phyloP scores from a whole-genome alignment of 2,113 vertebrate genomes.

The Callionymus lyra region DNA sequence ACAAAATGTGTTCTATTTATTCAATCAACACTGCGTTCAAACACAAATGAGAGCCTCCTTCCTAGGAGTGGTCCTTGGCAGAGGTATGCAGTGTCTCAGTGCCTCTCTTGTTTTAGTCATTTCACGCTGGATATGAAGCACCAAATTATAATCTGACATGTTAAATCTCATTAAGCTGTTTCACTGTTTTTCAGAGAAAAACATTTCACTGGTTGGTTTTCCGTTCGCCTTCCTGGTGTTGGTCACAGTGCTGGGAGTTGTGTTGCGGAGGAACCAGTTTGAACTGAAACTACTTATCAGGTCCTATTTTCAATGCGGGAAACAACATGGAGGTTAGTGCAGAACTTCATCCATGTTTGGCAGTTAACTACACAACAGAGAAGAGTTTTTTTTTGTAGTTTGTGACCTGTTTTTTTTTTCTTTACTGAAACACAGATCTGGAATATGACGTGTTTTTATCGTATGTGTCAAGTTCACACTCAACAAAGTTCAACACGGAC shows the following conservation, averaged over 20 bases:
- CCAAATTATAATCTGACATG: too few species aligned
- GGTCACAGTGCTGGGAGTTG: conserved; percentile 27
- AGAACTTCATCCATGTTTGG: conserved; percentile 12
- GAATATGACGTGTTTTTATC: conserved; percentile 83
- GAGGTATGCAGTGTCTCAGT: too few species aligned
- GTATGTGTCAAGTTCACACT: conserved; percentile 48
- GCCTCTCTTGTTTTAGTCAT: too few species aligned
- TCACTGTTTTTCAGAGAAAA: conserved; percentile 23
- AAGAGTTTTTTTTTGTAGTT: background rate
- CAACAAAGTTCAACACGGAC: conserved; percentile 2
- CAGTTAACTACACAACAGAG: background rate
- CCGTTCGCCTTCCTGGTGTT: conserved; percentile 37
- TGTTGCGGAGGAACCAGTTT: conserved; percentile 68
- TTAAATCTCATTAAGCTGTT: background rate
- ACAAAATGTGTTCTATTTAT: too few species aligned
- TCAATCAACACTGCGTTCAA: too few species aligned
- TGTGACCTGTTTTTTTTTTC: background rate
- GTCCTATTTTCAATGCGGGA: conserved; percentile 51
- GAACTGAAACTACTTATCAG: conserved; percentile 75
- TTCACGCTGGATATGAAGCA: too few species aligned
- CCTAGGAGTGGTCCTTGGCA: too few species aligned
- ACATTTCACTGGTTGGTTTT: conserved; percentile 15
- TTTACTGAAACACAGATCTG: conserved; percentile 63
- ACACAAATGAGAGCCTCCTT: too few species aligned
- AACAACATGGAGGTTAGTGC: conserved; percentile 64